phyloP scores from a whole-genome alignment of 1,140 invertebrate genomes.

The Tachypleus tridentatus region DNA sequence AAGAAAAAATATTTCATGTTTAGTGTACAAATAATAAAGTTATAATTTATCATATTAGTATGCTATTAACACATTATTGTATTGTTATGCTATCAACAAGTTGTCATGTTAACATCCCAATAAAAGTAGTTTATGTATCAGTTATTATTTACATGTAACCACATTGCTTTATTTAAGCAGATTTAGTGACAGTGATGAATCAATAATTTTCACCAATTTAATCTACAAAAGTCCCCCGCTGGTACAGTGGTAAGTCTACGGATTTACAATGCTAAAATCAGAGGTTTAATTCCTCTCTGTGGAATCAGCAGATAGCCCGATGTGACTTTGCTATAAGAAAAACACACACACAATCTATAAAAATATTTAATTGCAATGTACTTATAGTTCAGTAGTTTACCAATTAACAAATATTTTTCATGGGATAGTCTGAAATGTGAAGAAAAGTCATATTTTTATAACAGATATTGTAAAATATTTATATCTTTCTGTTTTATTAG shows the following conservation, averaged over 20 bases:
- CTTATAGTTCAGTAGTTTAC: conserved; percentile 25
- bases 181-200: too few species aligned
- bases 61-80: conserved; percentile 1
- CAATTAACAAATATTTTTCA: conserved; percentile 38
- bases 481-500: conserved; percentile 22
- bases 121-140: conserved; percentile 14
- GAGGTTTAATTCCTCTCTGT: too few species aligned
- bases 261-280: too few species aligned
- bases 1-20: background rate
- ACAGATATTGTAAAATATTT: conserved; percentile 2
- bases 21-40: background rate
- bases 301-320: too few species aligned
- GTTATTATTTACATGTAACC: conserved; percentile 22
- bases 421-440: background rate
- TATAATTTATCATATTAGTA: background rate
- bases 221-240: too few species aligned
- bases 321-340: too few species aligned
- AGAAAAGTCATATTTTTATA: background rate
- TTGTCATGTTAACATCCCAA: background rate
- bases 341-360: too few species aligned
- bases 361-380: too few species aligned
- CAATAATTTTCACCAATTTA: too few species aligned
- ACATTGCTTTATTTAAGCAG: too few species aligned
- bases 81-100: conserved; percentile 4
- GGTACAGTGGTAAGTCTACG: too few species aligned